phyloP scores from a whole-genome alignment of 2,888 invertebrate species.

The Oligia latruncula region DNA sequence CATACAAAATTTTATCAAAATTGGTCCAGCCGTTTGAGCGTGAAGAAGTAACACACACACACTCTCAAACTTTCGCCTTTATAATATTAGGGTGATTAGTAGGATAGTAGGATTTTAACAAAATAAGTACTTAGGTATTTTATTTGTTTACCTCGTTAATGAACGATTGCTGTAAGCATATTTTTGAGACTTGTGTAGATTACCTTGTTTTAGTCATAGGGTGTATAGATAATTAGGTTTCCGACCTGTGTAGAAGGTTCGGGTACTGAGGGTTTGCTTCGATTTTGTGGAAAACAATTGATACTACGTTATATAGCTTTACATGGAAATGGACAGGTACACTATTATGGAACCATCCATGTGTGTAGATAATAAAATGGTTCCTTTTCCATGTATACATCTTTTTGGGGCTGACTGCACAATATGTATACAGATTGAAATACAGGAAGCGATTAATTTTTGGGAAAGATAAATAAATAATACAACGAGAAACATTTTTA shows the following conservation, averaged over 20 bases:
- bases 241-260: neutral
- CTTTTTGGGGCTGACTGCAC: neutral
- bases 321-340: neutral
- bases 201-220: neutral
- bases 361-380: neutral
- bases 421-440: neutral
- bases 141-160: neutral
- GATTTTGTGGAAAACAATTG: neutral
- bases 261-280: neutral
- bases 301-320: neutral
- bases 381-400: neutral
- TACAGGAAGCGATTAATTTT: neutral
- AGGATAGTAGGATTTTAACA: too few relatives aligned
- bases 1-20: too few relatives aligned
- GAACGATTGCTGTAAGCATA: neutral
- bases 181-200: neutral
- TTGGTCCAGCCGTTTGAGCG: too few relatives aligned
- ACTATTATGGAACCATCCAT: neutral
- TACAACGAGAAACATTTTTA: neutral
- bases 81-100: too few relatives aligned
- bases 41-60: too few relatives aligned
- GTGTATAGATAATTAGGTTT: neutral
- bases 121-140: too few relatives aligned
- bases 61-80: too few relatives aligned
- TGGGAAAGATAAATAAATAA: constrained; percentile 4